Conservation (phyloP, 2,113 vertebrate species). For the Myotis yumanensis region DNA sequence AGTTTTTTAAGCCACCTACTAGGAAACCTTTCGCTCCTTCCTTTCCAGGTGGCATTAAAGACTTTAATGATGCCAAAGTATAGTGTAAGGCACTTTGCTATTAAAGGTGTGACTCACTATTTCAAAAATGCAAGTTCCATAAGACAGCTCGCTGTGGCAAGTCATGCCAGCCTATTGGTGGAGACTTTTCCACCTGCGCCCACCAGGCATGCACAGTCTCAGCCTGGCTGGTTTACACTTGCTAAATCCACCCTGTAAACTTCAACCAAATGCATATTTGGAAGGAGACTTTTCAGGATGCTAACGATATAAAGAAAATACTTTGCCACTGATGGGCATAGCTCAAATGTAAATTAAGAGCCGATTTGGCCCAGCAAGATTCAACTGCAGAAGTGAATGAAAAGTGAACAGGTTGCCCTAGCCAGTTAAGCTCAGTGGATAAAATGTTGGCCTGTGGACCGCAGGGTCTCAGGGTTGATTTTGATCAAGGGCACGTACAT, state of each 20-base stretch:
- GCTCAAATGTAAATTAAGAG: not conserved
- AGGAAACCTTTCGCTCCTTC: conserved; percentile 61
- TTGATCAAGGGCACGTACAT: no score
- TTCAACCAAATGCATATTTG: not conserved
- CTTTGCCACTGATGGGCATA: not conserved
- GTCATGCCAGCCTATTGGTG: not conserved
- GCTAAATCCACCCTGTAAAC: not conserved
- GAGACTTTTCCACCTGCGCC: not conserved
- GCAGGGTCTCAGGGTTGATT: no score
- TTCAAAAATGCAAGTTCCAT: conserved; percentile 36
- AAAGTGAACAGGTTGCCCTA: not conserved
- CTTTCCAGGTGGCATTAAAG: conserved; percentile 58
- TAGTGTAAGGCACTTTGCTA: conserved; percentile 24
- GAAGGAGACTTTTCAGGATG: not conserved
- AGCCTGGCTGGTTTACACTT: not conserved
- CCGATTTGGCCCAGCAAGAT: not conserved
- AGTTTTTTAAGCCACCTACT: conserved; percentile 70
- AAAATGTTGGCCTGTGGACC: no score
- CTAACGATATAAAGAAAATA: not conserved
- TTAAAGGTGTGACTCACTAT: conserved; percentile 31
- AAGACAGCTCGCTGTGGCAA: not conserved
- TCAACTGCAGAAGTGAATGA: not conserved
- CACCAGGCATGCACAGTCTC: not conserved
- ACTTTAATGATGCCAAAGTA: conserved; percentile 41
- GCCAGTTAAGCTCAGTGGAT: no score